Evolutionary conservation across 2,888 invertebrate species (phyloP), one percentile per base, ranked within the genome.

Genomic region (Troides aeacus): DNA sequence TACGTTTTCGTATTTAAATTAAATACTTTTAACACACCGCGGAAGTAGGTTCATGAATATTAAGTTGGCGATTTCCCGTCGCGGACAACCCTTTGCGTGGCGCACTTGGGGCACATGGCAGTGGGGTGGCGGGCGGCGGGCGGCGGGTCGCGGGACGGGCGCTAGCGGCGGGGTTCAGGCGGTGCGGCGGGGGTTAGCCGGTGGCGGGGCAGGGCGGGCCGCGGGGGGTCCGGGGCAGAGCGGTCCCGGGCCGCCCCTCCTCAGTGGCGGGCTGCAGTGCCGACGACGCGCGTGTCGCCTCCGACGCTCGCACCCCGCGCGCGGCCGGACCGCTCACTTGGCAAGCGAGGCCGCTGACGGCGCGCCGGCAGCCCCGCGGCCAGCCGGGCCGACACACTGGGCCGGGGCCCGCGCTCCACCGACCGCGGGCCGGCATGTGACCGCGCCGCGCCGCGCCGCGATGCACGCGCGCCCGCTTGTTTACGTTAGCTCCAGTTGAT

Each of bases 261-360:
- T 89, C 91, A 91, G 92, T 91, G 92, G 88, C 90, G 90, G 90
- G 84, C 86, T 89, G 91, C 91, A 90, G 90, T 90, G 89, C 90
- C 89, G 87, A 85, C 87, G 89, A 86, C 87, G 90, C 90, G 92
- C 92, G 91, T 90, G 90, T 91, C 90, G 90, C 87, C 85, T 87
- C 87, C 85, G 88, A 88, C 87, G 88, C 89, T 90, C 89, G 89
- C 90, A 89, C 87, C 87, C 88, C 89, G 90, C 89, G 79, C 80
- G 87, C 84, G n/a, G 53, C 85, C 83, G 84, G 84, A 82, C 84
- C 84, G 88, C 87, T 90, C 91, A 90, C 85, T 91, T 89, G 86
- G 82, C 87, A 79, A 88, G 86, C 87, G 86, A 84, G 88, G 87
- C 89, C 91, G 90, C 89, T 86, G 83, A 84, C 89, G 86, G 88